These are phyloP conservation scores for Eulemur macaco DNA, from an alignment of 2,113 vertebrate genomes.

Conservation along the genomic window DNA sequence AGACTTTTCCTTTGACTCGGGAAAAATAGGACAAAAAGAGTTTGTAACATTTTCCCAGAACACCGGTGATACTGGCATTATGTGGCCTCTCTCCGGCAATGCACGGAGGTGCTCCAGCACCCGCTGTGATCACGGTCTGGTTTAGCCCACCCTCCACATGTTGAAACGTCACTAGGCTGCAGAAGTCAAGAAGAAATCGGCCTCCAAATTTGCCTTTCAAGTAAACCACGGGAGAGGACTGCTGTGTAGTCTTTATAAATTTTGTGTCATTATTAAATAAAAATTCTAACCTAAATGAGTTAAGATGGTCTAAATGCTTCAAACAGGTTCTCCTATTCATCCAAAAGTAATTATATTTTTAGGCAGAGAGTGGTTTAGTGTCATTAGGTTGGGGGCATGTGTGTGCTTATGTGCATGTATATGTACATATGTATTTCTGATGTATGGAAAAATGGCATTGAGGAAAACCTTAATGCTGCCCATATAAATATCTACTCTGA, in stretches of 20 bases:
- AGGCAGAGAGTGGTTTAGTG: background rate
- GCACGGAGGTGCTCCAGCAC: fast-evolving
- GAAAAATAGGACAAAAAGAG: background rate
- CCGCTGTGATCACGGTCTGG: background rate
- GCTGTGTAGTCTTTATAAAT: background rate
- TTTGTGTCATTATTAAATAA: background rate
- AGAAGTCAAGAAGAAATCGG: background rate
- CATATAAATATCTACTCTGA: too few species aligned
- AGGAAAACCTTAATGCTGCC: background rate
- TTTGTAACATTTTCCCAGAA: background rate
- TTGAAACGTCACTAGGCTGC: background rate
- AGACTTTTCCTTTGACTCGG: background rate
- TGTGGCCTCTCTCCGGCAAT: fast-evolving
- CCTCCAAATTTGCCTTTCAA: background rate
- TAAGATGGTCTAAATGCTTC: background rate
- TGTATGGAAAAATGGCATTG: background rate
- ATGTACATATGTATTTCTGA: background rate
- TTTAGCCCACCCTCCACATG: background rate
- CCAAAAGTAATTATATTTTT: background rate
- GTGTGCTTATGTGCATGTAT: too few species aligned
- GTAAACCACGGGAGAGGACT: background rate
- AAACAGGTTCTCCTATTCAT: background rate
- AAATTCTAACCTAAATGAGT: background rate
- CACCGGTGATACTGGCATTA: too few species aligned
- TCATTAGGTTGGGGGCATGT: background rate